Base-by-base conservation (phyloP, 2,888 invertebrate species). In the Bursaphelenchus okinawaensis region DNA sequence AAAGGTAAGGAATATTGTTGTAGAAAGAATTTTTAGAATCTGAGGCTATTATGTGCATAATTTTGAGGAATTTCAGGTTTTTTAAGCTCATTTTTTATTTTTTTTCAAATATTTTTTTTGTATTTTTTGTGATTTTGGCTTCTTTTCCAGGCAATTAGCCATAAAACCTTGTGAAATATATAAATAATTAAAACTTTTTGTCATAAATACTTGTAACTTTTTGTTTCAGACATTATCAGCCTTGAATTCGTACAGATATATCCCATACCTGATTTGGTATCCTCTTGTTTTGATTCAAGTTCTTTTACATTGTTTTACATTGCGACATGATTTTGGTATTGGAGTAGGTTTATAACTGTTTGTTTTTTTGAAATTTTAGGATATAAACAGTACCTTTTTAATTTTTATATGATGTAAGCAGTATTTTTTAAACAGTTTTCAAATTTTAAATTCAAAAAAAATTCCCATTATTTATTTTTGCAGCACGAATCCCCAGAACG, bases 231-330 rank as follows among this genome's bases (percentile, higher is more conserved):
- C 75, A 9, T 75, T 75, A 12, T 68, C 68, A 22, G 62, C 71
- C 24, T 67, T 74, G 1, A 75, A 80, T 65, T 75, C 74, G 59
- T 69, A 70, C 55, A 69, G 75, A 6, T 81, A 77, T 62, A 60
- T 78, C 1, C 73, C 77, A 24, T 78, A 74, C 62, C 61, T 80
- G 24, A 69, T 74, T 29, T 81, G 75, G 70, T 80, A 73, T 69
- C 79, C 79, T 7, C 65, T 81, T 16, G 66, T 76, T 8, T 68
- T 76, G 31, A 56, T 75, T 27, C 71, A 76, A 66, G 66, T 78
- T 19, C 52, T 78, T 31, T 63, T 80, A 1, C 73, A 75, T 63
- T 73, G 72, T 52, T 79, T 80, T 56, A 64, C 78, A 7, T 75
- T 76, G 63, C 71, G 72, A 19, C 67, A 73, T 24, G 70, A 69